Base-by-base conservation (phyloP, 2,797 vertebrate genomes). In the Gymnopithys bicolor region DNA sequence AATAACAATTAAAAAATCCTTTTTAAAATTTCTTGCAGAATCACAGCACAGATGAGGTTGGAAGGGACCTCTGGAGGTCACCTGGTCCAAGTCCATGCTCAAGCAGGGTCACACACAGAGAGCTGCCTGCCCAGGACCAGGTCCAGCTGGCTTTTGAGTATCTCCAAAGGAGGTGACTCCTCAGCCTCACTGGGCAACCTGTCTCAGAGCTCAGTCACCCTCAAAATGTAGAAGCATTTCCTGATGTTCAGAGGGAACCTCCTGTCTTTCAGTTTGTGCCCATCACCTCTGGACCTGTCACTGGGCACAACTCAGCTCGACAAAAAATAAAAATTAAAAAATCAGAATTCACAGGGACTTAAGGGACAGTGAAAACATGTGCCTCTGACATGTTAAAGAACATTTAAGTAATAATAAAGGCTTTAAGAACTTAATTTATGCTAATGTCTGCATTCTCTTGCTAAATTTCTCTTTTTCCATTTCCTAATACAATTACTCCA, bases 21-120 rank as follows among this genome's bases (percentile, higher is more conserved):
- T 75, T 73, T 68, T 32, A 27, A 43, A 88, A 86, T 80, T 67
- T 71, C 74, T 59, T 64, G 4, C 45, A 67, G 53, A 84, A 94
- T 32, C 28, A 80, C 4, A 84, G 33, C 52, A 22, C 13, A 14
- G 10, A 3, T 71, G 46, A 55, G 53, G 17, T 39, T 49, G 22
- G 51, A 56, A 85, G 19, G 23, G 22, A 73, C 21, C 45, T 59
- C 78, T 68, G 62, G 23, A 66, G 4, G 6, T 68, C 11, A 63
- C 19, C 4, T 84, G 35, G 53, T 56, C 41, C 24, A 35, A 79
- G 4, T 7, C 11, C 13, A 28, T 62, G 9, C 43, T 75, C n/a
- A n/a, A 28, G 48, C 7, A 67, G 4, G 8, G 59, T n/a, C 76
- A 82, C 12, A 82, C 12, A 59, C 7, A 11, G 10, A 58, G 1